Evolutionary conservation across 2,888 invertebrate genomes (phyloP), one percentile per base, ranked within the genome.

Genomic region (Nymphalis polychloros): DNA sequence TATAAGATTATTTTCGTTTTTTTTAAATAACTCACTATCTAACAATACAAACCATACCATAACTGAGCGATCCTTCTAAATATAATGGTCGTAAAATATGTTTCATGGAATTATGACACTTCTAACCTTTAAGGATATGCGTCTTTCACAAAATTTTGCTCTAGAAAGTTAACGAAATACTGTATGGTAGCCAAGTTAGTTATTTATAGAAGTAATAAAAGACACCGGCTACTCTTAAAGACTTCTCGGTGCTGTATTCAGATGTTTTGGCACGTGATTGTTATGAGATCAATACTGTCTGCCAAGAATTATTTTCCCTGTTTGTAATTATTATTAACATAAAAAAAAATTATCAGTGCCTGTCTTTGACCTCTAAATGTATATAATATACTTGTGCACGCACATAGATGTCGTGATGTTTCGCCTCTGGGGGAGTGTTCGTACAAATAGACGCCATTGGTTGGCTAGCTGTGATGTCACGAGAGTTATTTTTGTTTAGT

Each of bases 401-500:
- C 6, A 35, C 17, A 23, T 53, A 55, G 31, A 47, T 60, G 65
- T 63, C 47, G 59, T 68, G 57, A 49, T 60, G 31, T 13, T 65
- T 49, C 63, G 59, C 60, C 57, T 74, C 50, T 78, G 84, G 83
- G 87, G 91, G 92, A 90, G 89, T 91, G 90, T 74, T 82, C 78
- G 74, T 77, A 80, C 76, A 76, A 69, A 62, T 67, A 59, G 68
- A 76, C 77, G 73, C 78, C 70, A 90, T 92, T 91, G 90, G 91
- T 73, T 70, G 77, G 68, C 49, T 35, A 31, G 27, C 52, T 49
- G 77, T 89, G 89, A 89, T 88, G 88, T 89, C 87, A 87, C 76
- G 48, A 81, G 48, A 81, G 79, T 85, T 90, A 86, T 89, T 89
- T 87, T 85, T 76, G 80, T 80, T 84, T 82, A 83, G 83, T 81